Evolutionary conservation across 2,888 invertebrate genomes (phyloP), one percentile per base, ranked within the genome.

Genomic region (Heliconius sara): DNA sequence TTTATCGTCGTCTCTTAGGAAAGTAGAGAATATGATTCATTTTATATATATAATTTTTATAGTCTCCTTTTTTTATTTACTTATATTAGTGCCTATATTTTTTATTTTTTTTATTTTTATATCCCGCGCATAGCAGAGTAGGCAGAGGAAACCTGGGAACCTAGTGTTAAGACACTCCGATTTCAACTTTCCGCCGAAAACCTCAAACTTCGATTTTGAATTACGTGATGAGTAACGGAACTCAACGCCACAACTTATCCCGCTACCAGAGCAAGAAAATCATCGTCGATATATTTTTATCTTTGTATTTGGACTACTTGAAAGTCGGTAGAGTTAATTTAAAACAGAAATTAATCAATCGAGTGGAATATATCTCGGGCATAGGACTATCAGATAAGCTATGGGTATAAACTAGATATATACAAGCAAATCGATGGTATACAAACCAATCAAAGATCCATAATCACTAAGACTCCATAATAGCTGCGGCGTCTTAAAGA

Each of bases 401-500:
- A 25, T 34, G 13, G n/a, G 10, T 7, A 60, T 25, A 73, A n/a
- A 60, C 73, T 25, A 52, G 52, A 52, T 7, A 73, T 73, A 60
- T 34, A 57, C 73, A 72, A 52, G 27, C 71, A 71, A 72, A 57
- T 43, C 67, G 6, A 76, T 52, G 52, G 67, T 22, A 77, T 52
- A 30, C 52, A 73, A 67, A 66, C 34, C 73, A 73, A 78, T 78
- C 78, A 73, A 67, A 47, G 39, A 73, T 65, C 65, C 19, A 66
- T 67, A 78, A 73, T 67, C 43, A 71, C 66, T 22, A 66, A 57
- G 57, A 73, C 73, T 66, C 66, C 39, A 73, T 78, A 78, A 78
- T 78, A 78, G 57, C 52, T 73, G 65, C 30, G 25, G 67, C 78
- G 66, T 67, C 78, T 78, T 78, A 57, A 73, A 73, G 78, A 78